These are phyloP conservation scores for Paratrypauchen microcephalus DNA, from an alignment of 2,797 vertebrate genomes.

Conservation along the genomic window DNA sequence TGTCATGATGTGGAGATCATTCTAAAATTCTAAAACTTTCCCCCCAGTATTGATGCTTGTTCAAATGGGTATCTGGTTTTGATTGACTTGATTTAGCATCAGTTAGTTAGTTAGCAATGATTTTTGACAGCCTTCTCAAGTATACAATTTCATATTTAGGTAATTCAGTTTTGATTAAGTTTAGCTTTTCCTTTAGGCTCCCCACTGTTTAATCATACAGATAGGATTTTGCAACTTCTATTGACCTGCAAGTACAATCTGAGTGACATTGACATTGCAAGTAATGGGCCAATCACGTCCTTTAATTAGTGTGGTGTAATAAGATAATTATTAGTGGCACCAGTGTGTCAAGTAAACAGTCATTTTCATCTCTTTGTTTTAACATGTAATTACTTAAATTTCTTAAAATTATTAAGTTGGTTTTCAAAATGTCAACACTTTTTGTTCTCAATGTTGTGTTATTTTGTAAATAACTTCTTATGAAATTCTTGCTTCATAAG, in stretches of 20 bases:
- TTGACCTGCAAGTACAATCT: not conserved
- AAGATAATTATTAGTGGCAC: constrained; percentile 3
- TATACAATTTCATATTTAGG: not conserved
- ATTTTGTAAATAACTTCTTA: constrained; percentile 2
- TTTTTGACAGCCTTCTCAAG: not conserved
- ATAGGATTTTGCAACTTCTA: not conserved
- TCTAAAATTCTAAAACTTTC: no score
- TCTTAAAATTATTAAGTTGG: not conserved
- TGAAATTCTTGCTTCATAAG: not conserved
- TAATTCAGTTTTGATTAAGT: not conserved
- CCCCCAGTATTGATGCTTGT: no score
- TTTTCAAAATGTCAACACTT: not conserved
- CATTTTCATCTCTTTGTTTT: not conserved
- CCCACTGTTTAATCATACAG: not conserved
- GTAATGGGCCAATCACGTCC: not conserved
- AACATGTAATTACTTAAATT: not conserved
- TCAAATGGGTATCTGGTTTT: no score
- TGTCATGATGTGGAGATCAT: no score
- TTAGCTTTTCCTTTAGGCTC: not conserved
- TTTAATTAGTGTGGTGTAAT: constrained; percentile 9
- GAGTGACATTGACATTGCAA: not conserved
- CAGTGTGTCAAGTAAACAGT: not conserved
- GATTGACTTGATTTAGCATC: no score
- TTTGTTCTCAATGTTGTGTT: not conserved
- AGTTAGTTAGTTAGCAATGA: not conserved